Evolutionary conservation across 1,140 invertebrate species (phyloP).

Genomic region (Latrodectus geometricus): DNA sequence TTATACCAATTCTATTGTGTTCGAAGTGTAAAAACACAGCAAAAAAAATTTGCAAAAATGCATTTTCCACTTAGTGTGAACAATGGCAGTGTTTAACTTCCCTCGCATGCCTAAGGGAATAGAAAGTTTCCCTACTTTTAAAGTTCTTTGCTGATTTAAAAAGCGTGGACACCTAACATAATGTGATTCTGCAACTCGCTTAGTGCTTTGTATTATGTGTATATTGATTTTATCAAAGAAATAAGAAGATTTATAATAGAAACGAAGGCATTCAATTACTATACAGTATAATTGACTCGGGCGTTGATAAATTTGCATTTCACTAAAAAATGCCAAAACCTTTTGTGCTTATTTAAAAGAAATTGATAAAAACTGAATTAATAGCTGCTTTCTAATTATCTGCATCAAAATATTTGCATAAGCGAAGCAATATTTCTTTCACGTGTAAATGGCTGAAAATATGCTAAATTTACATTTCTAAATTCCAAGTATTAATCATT

Average conservation of each 20-base stretch:
- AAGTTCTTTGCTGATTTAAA: background rate
- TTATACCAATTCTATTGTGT: background rate
- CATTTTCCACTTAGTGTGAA: slow-evolving; percentile 55
- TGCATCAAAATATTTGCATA: background rate
- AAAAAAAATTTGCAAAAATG: slow-evolving; percentile 37
- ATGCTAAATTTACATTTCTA: no score
- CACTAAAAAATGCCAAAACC: background rate
- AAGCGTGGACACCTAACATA: background rate
- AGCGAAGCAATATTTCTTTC: no score
- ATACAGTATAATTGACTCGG: background rate
- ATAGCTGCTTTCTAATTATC: background rate
- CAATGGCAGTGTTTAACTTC: slow-evolving; percentile 50
- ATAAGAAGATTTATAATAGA: background rate
- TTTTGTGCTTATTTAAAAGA: background rate
- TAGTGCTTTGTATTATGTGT: background rate
- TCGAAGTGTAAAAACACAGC: slow-evolving; percentile 6
- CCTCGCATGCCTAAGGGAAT: slow-evolving; percentile 43
- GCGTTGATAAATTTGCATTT: background rate
- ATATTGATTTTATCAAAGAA: background rate
- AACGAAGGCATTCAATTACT: background rate
- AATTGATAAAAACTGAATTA: background rate
- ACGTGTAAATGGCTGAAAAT: no score
- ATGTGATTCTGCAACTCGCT: background rate
- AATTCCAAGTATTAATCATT: no score
- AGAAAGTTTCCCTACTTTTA: slow-evolving; percentile 21